Evolutionary conservation across 1,140 invertebrate genomes (phyloP), one percentile per base, ranked within the genome.

Genomic region (Callitettix versicolor): DNA sequence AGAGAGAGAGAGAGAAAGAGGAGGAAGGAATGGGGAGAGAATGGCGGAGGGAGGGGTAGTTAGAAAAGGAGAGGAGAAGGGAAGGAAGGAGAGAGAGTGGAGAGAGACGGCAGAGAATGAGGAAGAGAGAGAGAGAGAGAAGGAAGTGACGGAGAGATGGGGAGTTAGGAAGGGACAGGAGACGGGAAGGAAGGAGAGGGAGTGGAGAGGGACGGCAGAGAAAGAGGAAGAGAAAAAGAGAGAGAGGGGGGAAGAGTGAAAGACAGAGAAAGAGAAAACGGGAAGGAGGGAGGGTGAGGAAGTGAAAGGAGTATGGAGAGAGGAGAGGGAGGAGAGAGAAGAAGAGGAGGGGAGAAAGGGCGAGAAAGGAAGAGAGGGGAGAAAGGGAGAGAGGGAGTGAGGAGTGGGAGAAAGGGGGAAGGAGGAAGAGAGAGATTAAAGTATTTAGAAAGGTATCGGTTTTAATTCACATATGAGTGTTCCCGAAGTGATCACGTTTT

Each of bases 221-320:
- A 38, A 38, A 51, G 49, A 21, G 26, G 34, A 18, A 57, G 5
- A 57, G 38, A 57, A 1, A 34, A 30, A 46, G 6, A 43, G 47
- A 49, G 18, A 53, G n/a, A 50, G 18, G 6, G 36, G 43, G 1
- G 44, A 22, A 44, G 38, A 55, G 56, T 24, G n/a, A n/a, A n/a
- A n/a, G n/a, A n/a, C n/a, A n/a, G n/a, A n/a, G n/a, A n/a, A n/a
- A n/a, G n/a, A n/a, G n/a, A n/a, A n/a, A 47, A 43, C 47, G 42
- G 44, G 38, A 57, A 42, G 48, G 56, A 58, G 33, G 38, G 56
- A 58, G 24, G 55, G 51, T 55, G 41, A 58, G 56, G 50, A n/a
- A 56, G 44, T 41, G 36, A 56, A 14, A n/a, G n/a, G n/a, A n/a
- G n/a, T n/a, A n/a, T n/a, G n/a, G n/a, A n/a, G n/a, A n/a, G n/a